These are phyloP conservation scores for Parochlus steinenii DNA, from an alignment of 2,888 invertebrate genomes.

Conservation along the genomic window DNA sequence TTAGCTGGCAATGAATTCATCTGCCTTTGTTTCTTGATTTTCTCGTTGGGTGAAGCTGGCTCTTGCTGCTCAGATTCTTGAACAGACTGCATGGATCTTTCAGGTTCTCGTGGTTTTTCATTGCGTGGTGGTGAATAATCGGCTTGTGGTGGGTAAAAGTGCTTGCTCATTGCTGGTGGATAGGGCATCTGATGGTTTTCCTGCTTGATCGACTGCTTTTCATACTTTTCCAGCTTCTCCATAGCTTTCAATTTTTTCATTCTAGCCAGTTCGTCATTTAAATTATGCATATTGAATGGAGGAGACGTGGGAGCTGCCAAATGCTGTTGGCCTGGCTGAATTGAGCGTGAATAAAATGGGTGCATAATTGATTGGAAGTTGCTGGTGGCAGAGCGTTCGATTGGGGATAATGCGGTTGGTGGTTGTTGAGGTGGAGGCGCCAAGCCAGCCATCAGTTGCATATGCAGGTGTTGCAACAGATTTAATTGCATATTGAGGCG, in stretches of 20 bases:
- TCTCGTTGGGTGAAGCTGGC: constrained; percentile 42
- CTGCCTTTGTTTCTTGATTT: constrained; percentile 31
- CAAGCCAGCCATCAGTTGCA: constrained; percentile 12
- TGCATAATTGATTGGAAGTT: constrained; percentile 13
- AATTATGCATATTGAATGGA: constrained; percentile 12
- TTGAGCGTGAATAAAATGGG: constrained; percentile 13
- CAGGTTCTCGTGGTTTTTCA: constrained; percentile 30
- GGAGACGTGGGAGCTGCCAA: constrained; percentile 3
- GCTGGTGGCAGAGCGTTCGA: constrained; percentile 7
- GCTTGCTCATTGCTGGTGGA: constrained; percentile 21
- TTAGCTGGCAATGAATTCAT: constrained; percentile 58
- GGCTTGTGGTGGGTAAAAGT: constrained; percentile 29
- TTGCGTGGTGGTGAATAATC: constrained; percentile 26
- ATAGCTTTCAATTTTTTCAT: constrained; percentile 11
- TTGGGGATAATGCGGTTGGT: constrained; percentile 12
- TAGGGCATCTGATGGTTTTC: constrained; percentile 1
- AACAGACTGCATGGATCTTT: constrained; percentile 22
- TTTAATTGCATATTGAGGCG: constrained; percentile 12
- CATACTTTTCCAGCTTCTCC: constrained; percentile 5
- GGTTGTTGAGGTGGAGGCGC: constrained; percentile 12
- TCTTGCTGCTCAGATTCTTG: constrained; percentile 32
- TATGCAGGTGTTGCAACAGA: constrained; percentile 12
- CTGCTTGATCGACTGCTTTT: constrained; percentile 2
- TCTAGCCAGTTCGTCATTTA: constrained; percentile 10
- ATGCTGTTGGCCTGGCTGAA: constrained; percentile 9